Base-by-base conservation (phyloP, 2,888 invertebrate genomes). In the Caenorhabditis japonica region DNA sequence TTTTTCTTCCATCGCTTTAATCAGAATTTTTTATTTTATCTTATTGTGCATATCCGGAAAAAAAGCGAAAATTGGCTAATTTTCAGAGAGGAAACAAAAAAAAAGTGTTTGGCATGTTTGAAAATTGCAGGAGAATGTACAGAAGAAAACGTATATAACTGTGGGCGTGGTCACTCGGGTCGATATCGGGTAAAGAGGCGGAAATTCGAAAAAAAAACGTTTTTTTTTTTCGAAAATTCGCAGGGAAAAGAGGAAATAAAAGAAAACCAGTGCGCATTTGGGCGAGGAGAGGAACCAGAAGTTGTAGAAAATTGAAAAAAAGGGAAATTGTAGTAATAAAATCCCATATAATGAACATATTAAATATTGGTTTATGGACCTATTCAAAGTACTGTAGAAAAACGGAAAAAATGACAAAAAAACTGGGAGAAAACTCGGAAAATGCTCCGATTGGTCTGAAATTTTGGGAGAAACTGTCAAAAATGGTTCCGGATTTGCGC, bases 251-350 rank as follows among this genome's bases (percentile, higher is more conserved):
- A n/a, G n/a, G 17, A 25, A 47, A 47, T n/a, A 21, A 30, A 36
- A 38, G 27, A 36, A 17, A 62, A 62, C 52, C 61, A 44, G 53
- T 44, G 44, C 52, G 52, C 44, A 62, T 53, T 43, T 62, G 61
- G 61, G 53, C 61, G 61, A 23, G 49, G 33, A 38, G 34, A 21
- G n/a, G n/a, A 53, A 62, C 46, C 61, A 53, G 61, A 59, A 58
- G 39, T 38, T 47, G 30, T 25, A n/a, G 17, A n/a, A 47, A 33
- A 47, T 17, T 39, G 25, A n/a, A n/a, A 44, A 13, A 15, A 47
- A n/a, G n/a, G n/a, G 15, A 33, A 23, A 30, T 17, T 17, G 12
- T 17, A n/a, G n/a, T n/a, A n/a, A n/a, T n/a, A n/a, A n/a, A n/a
- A n/a, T n/a, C n/a, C n/a, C n/a, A n/a, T n/a, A n/a, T n/a, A n/a